Percentiles rank a stretch among this genome's conserved stretches.
Conservation (phyloP, 2,888 invertebrate species). For the Drosophila acutilabella region DNA sequence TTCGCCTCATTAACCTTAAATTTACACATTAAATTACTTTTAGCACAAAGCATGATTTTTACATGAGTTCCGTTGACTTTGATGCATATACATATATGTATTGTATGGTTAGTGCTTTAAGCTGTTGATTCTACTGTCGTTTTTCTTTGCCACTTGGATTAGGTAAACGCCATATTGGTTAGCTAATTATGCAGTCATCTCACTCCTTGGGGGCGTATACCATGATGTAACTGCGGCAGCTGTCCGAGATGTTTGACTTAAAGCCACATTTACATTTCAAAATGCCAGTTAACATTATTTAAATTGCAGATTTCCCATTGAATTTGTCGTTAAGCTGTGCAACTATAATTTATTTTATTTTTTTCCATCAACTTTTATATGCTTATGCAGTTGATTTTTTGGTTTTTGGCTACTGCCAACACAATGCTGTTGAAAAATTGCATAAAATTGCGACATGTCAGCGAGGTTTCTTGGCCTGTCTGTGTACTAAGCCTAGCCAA, state of each 20-base stretch:
- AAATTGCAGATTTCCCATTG: constrained; percentile 76
- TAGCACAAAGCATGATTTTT: no score
- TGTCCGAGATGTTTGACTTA: constrained; percentile 60
- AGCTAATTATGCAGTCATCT: constrained; percentile 31
- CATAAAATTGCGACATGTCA: constrained; percentile 69
- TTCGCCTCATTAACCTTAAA: no score
- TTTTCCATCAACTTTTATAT: constrained; percentile 4
- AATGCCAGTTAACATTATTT: constrained; percentile 75
- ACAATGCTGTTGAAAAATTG: constrained; percentile 61
- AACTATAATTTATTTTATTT: constrained; percentile 71
- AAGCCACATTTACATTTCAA: constrained; percentile 55
- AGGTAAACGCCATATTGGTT: constrained; percentile 22
- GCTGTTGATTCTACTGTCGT: no score
- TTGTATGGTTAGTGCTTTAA: no score
- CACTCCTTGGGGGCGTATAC: constrained; percentile 24
- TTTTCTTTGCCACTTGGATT: constrained; percentile 6
- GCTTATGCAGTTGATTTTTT: constrained; percentile 15
- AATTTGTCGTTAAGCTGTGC: constrained; percentile 72
- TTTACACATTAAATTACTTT: no score
- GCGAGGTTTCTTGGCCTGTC: constrained; percentile 61
- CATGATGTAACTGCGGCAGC: constrained; percentile 64
- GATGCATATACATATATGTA: no score
- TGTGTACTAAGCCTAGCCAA: constrained; percentile 63
- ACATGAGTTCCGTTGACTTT: no score
- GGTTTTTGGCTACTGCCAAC: constrained; percentile 37